These are phyloP conservation scores for Phainopepla nitens DNA, from an alignment of 2,113 vertebrate genomes.

Conservation along the genomic window DNA sequence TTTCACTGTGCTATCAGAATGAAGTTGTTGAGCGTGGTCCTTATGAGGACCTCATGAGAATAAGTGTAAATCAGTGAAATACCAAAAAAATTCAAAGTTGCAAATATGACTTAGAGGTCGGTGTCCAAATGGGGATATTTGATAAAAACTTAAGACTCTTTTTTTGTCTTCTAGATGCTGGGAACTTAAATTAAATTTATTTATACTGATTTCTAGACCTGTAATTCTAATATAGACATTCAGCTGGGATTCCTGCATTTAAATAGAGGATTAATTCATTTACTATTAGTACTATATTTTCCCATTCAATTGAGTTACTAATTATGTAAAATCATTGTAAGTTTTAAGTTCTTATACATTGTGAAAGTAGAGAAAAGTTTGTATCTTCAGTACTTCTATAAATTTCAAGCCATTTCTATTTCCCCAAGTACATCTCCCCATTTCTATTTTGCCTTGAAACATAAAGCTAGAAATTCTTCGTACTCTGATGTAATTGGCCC, in stretches of 20 bases:
- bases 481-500: neutral
- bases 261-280: neutral
- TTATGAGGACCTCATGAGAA: neutral
- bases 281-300: neutral
- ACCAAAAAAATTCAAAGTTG: neutral
- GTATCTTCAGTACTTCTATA: neutral
- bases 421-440: neutral
- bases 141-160: neutral
- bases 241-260: neutral
- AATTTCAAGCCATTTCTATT: neutral
- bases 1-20: neutral
- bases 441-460: neutral
- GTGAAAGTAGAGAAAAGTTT: neutral
- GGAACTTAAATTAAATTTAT: neutral
- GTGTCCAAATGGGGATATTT: neutral
- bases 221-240: neutral
- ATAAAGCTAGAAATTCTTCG: neutral
- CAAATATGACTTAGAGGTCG: neutral
- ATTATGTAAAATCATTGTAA: neutral
- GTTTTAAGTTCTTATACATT: neutral
- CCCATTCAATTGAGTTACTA: neutral
- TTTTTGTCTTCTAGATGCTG: neutral
- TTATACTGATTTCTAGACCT: neutral
- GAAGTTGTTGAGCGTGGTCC: neutral
- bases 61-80: neutral